Evolutionary conservation across 2,888 invertebrate genomes (phyloP).

Genomic region (Macaria liturata): DNA sequence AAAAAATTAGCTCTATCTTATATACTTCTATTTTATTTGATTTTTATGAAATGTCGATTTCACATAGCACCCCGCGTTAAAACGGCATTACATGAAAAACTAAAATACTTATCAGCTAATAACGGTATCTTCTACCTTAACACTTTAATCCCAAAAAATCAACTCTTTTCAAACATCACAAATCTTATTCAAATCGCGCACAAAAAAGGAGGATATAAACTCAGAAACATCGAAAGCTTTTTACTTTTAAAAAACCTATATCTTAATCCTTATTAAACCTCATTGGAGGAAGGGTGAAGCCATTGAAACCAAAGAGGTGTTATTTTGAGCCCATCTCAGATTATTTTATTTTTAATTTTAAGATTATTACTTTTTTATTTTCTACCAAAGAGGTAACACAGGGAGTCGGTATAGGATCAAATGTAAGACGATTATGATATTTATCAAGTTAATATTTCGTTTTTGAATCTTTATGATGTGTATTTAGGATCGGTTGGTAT

Average conservation of each 20-base stretch:
- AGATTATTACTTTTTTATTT: conserved; percentile 40
- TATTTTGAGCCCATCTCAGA: conserved; percentile 70
- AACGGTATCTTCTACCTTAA: neutral
- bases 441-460: conserved; percentile 15
- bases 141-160: conserved; percentile 5
- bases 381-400: conserved; percentile 58
- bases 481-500: too few species aligned
- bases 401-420: conserved; percentile 51
- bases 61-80: too few species aligned
- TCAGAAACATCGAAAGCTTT: conserved; percentile 75
- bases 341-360: conserved; percentile 50
- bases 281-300: conserved; percentile 67
- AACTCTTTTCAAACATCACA: conserved; percentile 10
- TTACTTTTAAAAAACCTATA: conserved; percentile 74
- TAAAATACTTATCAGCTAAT: too few species aligned
- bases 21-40: too few species aligned
- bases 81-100: too few species aligned
- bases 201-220: conserved; percentile 55
- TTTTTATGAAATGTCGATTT: too few species aligned
- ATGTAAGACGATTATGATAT: conserved; percentile 54
- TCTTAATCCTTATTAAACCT: conserved; percentile 80
- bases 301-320: conserved; percentile 72
- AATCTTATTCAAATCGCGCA: conserved; percentile 30
- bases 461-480: conserved; percentile 10
- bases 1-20: too few species aligned